Base-by-base conservation (phyloP, 2,113 vertebrate genomes). In the Speoplatyrhinus poulsoni region DNA sequence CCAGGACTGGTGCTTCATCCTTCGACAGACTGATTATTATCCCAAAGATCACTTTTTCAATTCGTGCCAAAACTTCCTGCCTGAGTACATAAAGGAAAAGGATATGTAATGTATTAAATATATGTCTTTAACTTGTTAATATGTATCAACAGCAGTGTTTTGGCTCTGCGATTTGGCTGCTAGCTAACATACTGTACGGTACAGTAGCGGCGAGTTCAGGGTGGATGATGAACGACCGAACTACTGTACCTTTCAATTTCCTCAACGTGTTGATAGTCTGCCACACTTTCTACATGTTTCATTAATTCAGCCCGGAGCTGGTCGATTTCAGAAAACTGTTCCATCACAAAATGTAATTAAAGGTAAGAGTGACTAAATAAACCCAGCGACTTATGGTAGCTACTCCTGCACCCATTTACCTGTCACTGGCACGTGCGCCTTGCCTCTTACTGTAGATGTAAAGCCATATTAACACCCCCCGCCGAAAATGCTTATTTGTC, bases 31-130 rank as follows among this genome's bases (percentile, higher is more conserved):
- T 92, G 65, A 81, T 75, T 69, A 89, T 75, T 70, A 81, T 67
- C 57, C 88, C 91, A 36, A 94, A 79, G 75, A 97, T 91, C 62
- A 96, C 75, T 16, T 91, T 92, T 92, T 98, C 96, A 83, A 98
- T 96, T 33, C 90, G 88, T 26, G 73, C 82, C 69, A 98, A 88
- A 87, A 96, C 90, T 50, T 95, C 91, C 79, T 87, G 84, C 77
- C 96, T 98, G 88, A 83, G 91, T 91, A 74, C 4, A 62, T 48
- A 46, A 57, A 46, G 9, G 16, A 61, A 46, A 61, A 46, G 11
- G 4, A 12, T 19, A 17, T 10, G 9, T 67, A 32, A 10, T 47
- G 4, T 47, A 60, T 33, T 60, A 6, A 41, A 41, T 41, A 41
- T 41, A 41, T 41, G 36, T 5, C 36, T 41, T 41, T 41, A 41